These are phyloP conservation scores for Rosalia funebris DNA, from an alignment of 2,888 invertebrate genomes.

Conservation along the genomic window DNA sequence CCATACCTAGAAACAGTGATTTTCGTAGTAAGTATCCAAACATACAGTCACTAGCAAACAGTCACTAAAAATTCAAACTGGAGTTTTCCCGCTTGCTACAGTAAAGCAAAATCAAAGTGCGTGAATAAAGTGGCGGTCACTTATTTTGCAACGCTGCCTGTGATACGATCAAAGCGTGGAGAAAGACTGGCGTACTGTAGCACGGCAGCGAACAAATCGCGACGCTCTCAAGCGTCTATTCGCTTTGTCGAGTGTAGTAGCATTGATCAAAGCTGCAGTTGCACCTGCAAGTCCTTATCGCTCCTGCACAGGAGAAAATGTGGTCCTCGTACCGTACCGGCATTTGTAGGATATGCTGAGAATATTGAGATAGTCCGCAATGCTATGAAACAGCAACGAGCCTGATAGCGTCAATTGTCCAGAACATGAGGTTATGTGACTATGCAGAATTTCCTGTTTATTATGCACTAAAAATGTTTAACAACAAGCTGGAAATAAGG, in stretches of 20 bases:
- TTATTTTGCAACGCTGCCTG: conserved; percentile 35
- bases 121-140: conserved; percentile 34
- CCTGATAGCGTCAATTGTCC: too few species aligned
- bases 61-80: conserved; percentile 12
- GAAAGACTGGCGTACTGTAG: conserved; percentile 65
- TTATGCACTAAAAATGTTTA: too few species aligned
- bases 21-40: too few species aligned
- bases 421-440: too few species aligned
- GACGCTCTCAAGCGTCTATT: conserved; percentile 33
- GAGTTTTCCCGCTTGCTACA: conserved; percentile 11
- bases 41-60: neutral
- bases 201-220: conserved; percentile 52
- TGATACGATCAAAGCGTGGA: conserved; percentile 57
- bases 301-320: neutral
- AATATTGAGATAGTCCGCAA: too few species aligned
- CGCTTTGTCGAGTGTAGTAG: conserved; percentile 23
- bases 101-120: conserved; percentile 13
- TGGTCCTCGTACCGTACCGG: conserved; percentile 1
- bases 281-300: conserved; percentile 41
- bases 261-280: conserved; percentile 56
- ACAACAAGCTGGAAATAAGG: too few species aligned
- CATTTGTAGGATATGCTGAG: neutral
- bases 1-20: too few species aligned
- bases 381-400: too few species aligned
- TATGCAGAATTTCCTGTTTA: too few species aligned